A percentile compares a stretch with the other conserved stretches of the same genome.
These are phyloP conservation scores for Lepidonotus clava DNA, from an alignment of 2,888 invertebrate species.

Conservation along the genomic window DNA sequence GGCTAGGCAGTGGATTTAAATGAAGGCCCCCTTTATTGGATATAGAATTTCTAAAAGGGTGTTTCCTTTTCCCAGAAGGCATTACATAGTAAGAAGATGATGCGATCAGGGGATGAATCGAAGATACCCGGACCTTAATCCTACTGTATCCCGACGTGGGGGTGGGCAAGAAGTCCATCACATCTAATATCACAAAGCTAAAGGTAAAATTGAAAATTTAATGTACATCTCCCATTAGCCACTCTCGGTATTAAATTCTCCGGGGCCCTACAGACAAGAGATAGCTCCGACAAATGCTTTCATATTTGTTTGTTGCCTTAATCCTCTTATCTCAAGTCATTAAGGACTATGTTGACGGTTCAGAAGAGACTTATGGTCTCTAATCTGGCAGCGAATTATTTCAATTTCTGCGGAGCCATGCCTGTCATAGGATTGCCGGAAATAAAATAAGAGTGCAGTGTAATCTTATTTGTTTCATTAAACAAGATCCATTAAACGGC, in stretches of 20 bases:
- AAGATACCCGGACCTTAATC: background rate
- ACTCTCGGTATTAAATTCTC: background rate
- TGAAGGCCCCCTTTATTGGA: slow-evolving; percentile 51
- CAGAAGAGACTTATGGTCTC: slow-evolving; percentile 42
- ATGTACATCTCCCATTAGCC: background rate
- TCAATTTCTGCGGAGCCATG: background rate
- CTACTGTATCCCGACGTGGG: background rate
- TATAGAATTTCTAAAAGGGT: slow-evolving; percentile 52
- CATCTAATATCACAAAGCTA: background rate
- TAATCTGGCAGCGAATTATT: slow-evolving; percentile 42
- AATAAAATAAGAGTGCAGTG: slow-evolving; percentile 36
- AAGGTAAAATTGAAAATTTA: slow-evolving; percentile 12
- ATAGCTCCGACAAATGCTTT: background rate
- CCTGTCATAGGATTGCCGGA: slow-evolving; percentile 9
- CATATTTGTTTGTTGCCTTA: slow-evolving; percentile 40
- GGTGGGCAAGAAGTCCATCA: background rate
- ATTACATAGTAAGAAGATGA: slow-evolving; percentile 48
- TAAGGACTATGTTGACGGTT: slow-evolving; percentile 39
- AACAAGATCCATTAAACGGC: slow-evolving; percentile 42
- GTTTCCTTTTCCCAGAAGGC: slow-evolving; percentile 29
- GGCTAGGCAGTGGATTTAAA: slow-evolving; percentile 24
- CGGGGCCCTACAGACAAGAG: background rate
- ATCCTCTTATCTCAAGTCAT: slow-evolving; percentile 42
- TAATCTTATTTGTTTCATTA: slow-evolving; percentile 53
- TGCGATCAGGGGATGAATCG: slow-evolving; percentile 28